Evolutionary conservation across 2,797 vertebrate genomes (phyloP).

Genomic region (Spinus pinus): DNA sequence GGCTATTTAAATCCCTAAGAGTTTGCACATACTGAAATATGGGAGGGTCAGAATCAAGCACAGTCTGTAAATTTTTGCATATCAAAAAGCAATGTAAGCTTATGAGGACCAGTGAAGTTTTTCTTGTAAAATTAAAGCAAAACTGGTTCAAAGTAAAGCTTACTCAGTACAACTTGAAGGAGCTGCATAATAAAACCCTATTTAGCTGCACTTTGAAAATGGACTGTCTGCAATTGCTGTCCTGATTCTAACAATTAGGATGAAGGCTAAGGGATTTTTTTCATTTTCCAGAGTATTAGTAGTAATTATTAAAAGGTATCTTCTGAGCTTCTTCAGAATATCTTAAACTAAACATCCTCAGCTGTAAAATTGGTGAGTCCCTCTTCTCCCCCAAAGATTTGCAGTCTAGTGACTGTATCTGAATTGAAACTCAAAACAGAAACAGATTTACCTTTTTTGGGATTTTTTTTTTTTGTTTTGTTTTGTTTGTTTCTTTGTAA

Average conservation of each 20-base stretch:
- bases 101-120: not conserved
- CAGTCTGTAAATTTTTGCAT: constrained; percentile 67
- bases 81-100: constrained; percentile 61
- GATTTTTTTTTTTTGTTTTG: not conserved
- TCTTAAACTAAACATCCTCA: constrained; percentile 42
- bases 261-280: constrained; percentile 22
- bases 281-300: constrained; percentile 11
- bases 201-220: constrained; percentile 48
- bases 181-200: constrained; percentile 39
- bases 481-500: constrained; percentile 71
- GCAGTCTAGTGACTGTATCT: constrained; percentile 56
- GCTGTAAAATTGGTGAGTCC: constrained; percentile 34
- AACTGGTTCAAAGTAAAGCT: constrained; percentile 36
- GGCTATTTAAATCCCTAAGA: constrained; percentile 46
- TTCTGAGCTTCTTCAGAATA: constrained; percentile 55
- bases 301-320: constrained; percentile 7
- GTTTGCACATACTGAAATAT: constrained; percentile 63
- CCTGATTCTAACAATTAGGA: constrained; percentile 34
- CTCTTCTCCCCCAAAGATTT: constrained; percentile 46
- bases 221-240: constrained; percentile 39
- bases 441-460: constrained; percentile 21
- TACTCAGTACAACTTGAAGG: constrained; percentile 37
- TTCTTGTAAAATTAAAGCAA: constrained; percentile 49
- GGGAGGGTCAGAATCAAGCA: constrained; percentile 68
- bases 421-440: constrained; percentile 56